Evolutionary conservation across 2,113 vertebrate species (phyloP), one percentile per base, ranked within the genome.

Genomic region (Odobenus rosmarus): DNA sequence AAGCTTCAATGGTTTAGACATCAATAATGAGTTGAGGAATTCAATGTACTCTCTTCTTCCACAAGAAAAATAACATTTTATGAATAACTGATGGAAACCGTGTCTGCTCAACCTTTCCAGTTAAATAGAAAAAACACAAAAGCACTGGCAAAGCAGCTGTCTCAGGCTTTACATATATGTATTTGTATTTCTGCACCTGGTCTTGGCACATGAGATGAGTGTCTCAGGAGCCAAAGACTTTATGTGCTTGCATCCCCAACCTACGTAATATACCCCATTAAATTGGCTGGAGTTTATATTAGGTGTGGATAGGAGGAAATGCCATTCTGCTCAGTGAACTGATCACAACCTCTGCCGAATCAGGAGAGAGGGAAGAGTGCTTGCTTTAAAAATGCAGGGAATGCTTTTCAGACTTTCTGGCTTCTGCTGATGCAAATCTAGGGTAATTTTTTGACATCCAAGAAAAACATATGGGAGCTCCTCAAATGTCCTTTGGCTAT

Each of bases 171-270:
- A 72, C 80, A 86, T 69, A 74, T 93, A 88, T 88, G 93, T 92
- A 94, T 95, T 79, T 92, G 80, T 96, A 96, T 94, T 96, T 95
- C 80, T 95, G 90, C 74, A 97, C 81, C 93, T 97, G 96, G 91
- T 94, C 84, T 80, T 95, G 93, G 95, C 88, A 97, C 69, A 90
- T 36, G 85, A 95, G 93, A 92, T 3, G 9, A 83, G 74, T 59
- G 62, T 96, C 53, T 97, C 81, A 97, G 90, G 88, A 97, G 81
- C 88, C 80, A 97, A 92, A 95, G 86, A 96, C 55, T 96, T 96
- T 64, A 92, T 90, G 76, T 90, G 76, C 80, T 96, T 90, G 79
- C 57, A 95, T 69, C 95, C 84, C 51, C 85, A 88, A 53, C n/a
- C 93, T 96, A 95, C 1, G 19, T 88, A 97, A 97, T 46, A 97